Evolutionary conservation across 2,113 vertebrate genomes (phyloP), one percentile per base, ranked within the genome.

Genomic region (Anseranas semipalmata): DNA sequence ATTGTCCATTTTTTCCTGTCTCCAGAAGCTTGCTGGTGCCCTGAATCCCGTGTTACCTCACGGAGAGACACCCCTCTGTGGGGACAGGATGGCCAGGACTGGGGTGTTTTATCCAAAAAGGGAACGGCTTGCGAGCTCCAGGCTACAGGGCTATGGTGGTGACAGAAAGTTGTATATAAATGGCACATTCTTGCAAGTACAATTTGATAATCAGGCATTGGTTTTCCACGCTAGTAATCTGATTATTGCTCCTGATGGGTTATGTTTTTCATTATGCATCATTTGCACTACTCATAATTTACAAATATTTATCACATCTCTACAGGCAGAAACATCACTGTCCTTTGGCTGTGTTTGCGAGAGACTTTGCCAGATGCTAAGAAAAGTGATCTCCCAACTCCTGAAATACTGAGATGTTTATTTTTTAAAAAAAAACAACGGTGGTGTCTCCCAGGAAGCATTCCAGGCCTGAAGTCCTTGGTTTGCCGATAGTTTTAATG

Each of bases 51-150:
- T 35, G 25, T 65, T 84, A 9, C 60, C 24, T 32, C 33, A 5
- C 2, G 5, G 28, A 48, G 4, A 85, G 32, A 6, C 60, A 37
- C 2, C 10, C 6, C 9, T 43, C 55, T 46, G 24, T 0, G 0
- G 13, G 70, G 66, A 33, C 37, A 30, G 50, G 28, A 10, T 12
- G 87, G 53, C 33, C 55, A 70, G 82, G 45, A 17, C 33, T 66
- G 30, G 10, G 8, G 1, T 53, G 6, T 63, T 81, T 33, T 41
- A 30, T 41, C 27, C 39, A 30, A 28, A 65, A 41, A 62, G 37
- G n/a, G 35, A 46, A 25, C 30, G 27, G 16, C 9, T 52, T 35
- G 9, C 2, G 6, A 33, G 32, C 22, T 37, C 9, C 19, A 45
- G 15, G 37, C 9, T 5, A 4, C 27, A 67, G 24, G 14, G 39